phyloP scores from a whole-genome alignment of 2,888 invertebrate genomes.

The Agrotis exclamationis region DNA sequence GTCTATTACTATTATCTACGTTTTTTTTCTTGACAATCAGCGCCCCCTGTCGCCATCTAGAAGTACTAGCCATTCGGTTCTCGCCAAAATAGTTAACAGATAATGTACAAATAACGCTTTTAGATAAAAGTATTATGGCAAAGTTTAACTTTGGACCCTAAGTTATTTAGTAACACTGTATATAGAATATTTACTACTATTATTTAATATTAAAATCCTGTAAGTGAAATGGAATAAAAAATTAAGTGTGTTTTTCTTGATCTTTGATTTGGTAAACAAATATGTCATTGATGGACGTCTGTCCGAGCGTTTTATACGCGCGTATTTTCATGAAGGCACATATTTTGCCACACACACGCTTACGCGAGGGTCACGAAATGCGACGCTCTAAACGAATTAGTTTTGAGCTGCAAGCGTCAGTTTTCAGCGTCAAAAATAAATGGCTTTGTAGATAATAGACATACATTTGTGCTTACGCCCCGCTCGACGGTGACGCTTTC shows the following conservation, averaged over 20 bases:
- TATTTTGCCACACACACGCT: too few relatives aligned
- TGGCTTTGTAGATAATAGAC: too few relatives aligned
- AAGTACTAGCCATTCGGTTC: conserved; percentile 18
- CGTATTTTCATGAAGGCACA: too few relatives aligned
- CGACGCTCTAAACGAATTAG: too few relatives aligned
- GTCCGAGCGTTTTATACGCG: too few relatives aligned
- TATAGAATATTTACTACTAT: conserved; percentile 40
- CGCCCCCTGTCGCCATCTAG: not conserved
- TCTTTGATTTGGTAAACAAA: conserved; percentile 19
- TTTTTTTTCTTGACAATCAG: not conserved
- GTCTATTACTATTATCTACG: not conserved
- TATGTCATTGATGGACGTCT: too few relatives aligned
- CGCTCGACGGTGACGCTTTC: too few relatives aligned
- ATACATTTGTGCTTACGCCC: too few relatives aligned
- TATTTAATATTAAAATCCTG: conserved; percentile 11
- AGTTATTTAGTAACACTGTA: conserved; percentile 53
- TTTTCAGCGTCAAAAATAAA: too few relatives aligned
- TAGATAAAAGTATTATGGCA: conserved; percentile 65
- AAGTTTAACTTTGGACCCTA: conserved; percentile 64
- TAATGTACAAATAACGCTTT: conserved; percentile 69
- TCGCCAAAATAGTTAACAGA: conserved; percentile 58
- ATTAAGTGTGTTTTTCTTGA: conserved; percentile 14
- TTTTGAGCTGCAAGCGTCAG: too few relatives aligned
- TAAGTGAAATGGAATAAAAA: conserved; percentile 21
- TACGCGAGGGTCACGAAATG: too few relatives aligned